Percentiles rank a stretch among this genome's conserved stretches.
Evolutionary conservation across 2,113 vertebrate genomes (phyloP).

Genomic region (Epinephelus moara): DNA sequence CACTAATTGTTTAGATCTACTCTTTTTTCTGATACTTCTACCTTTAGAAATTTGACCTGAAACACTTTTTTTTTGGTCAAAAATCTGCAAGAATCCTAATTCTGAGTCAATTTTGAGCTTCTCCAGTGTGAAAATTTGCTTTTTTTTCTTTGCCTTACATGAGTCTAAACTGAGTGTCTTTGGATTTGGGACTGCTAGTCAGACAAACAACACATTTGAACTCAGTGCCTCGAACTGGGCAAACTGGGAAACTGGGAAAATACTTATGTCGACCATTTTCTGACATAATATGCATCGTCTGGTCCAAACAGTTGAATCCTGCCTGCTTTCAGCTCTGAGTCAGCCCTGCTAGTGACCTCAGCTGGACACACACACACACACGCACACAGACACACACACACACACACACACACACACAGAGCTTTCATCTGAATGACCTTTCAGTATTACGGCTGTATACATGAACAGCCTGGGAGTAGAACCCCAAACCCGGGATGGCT

Average conservation of each 20-base stretch:
- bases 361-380: slow-evolving; percentile 28
- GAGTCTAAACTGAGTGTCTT: too few relatives aligned
- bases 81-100: too few relatives aligned
- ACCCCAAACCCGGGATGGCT: neutral
- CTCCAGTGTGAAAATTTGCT: neutral
- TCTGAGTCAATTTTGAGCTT: too few relatives aligned
- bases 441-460: slow-evolving; percentile 2
- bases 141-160: neutral
- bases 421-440: slow-evolving; percentile 20
- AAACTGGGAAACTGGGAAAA: neutral
- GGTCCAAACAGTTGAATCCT: neutral
- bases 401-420: slow-evolving; percentile 24
- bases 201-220: neutral
- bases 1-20: too few relatives aligned
- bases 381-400: neutral
- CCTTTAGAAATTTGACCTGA: too few relatives aligned
- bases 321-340: slow-evolving; percentile 13
- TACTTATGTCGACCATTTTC: neutral
- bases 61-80: too few relatives aligned
- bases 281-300: neutral
- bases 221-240: neutral
- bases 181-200: neutral
- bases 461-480: neutral
- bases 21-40: too few relatives aligned
- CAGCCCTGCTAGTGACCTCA: slow-evolving; percentile 43